Base-by-base conservation (phyloP, 1,140 invertebrate genomes). In the Pararge aegeria region DNA sequence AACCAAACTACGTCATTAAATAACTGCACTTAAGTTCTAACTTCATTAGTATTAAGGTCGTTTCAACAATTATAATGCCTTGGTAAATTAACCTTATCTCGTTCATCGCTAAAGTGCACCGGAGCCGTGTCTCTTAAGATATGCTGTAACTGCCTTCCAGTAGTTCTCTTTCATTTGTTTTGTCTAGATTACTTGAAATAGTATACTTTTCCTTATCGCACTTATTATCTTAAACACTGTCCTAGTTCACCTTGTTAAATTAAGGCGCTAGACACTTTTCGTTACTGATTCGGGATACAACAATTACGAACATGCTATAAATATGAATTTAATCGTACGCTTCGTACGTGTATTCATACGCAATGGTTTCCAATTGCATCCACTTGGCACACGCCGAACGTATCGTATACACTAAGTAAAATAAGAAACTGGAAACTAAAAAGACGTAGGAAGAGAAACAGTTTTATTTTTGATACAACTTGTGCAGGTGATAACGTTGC, bases 11-110 rank as follows among this genome's bases (percentile, higher is more conserved):
- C 42, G 30, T 20, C 42, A 20, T 46, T 20, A 46, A 46, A 12
- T 46, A 46, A 46, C 16, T 46, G 42, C 20, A 12, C 18, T 56
- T 52, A 56, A 52, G 49, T 53, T 20, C 38, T 34, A 56, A 56
- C 38, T 56, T 56, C 60, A 62, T 62, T 62, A 56, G 54, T 62
- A 62, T 62, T 56, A 56, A 48, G 60, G 54, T 37, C 53, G 55
- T 52, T 38, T 48, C 20, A 56, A 62, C 60, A 56, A 56, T 62
- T 55, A 61, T 50, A 62, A 56, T 37, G 54, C 54, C 49, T 52
- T 18, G 38, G 60, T 62, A 62, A 62, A 62, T 62, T 62, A 62
- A 37, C 40, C 37, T 56, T 62, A 62, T 62, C 60, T 52, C 30
- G 12, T 49, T 49, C 19, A 40, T 53, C 51, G 5, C 13, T 40